Percentiles rank a stretch among this genome's conserved stretches.
Conservation (phyloP, 2,797 vertebrate genomes). For the Pelodytes ibericus region DNA sequence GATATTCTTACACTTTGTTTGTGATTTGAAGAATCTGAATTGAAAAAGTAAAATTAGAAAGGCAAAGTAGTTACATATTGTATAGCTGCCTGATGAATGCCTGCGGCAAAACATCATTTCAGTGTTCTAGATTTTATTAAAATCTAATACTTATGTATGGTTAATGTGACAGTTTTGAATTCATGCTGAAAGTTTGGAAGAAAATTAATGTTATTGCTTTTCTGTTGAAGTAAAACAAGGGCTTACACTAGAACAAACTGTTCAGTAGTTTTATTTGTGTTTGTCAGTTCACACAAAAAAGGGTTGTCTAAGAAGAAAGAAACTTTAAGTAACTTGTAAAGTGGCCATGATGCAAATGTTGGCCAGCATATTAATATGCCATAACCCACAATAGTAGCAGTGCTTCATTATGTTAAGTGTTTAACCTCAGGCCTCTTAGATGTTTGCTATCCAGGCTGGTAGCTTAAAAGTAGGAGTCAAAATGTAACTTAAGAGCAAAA, state of each 20-base stretch:
- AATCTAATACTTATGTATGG: conserved; percentile 74
- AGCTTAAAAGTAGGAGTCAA: no score
- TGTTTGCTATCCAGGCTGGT: no score
- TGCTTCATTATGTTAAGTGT: no score
- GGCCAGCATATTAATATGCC: no score
- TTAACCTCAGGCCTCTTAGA: no score
- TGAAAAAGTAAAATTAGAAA: conserved; percentile 67
- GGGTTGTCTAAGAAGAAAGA: neutral
- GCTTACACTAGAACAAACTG: conserved; percentile 39
- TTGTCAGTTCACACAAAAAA: neutral
- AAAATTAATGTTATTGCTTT: conserved; percentile 82
- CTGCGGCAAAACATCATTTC: conserved; percentile 66
- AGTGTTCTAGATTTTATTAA: conserved; percentile 73
- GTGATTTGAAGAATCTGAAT: conserved; percentile 48
- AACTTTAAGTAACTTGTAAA: no score
- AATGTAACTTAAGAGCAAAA: no score
- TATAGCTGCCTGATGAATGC: conserved; percentile 61
- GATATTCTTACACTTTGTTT: conserved; percentile 42
- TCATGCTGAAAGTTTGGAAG: conserved; percentile 72
- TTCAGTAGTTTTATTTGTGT: neutral
- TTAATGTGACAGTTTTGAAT: conserved; percentile 75
- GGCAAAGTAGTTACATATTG: conserved; percentile 67
- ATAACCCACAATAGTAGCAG: no score
- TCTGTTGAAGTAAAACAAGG: conserved; percentile 48
- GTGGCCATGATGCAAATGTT: no score